These are phyloP conservation scores for Buteo buteo DNA, from an alignment of 2,113 vertebrate species.

Conservation along the genomic window DNA sequence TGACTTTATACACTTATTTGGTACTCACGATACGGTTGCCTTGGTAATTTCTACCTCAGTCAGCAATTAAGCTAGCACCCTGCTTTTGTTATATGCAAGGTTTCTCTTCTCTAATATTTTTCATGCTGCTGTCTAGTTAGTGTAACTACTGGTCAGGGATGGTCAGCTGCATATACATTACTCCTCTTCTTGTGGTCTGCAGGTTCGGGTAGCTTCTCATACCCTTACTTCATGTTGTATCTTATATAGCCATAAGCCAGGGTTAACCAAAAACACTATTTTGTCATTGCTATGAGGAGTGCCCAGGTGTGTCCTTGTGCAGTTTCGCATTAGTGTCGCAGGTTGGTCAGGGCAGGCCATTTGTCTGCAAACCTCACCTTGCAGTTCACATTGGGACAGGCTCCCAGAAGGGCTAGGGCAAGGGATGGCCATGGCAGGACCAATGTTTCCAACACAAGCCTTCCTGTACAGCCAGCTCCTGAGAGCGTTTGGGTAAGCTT, in stretches of 20 bases:
- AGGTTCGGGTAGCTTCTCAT: background rate
- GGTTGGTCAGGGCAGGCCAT: background rate
- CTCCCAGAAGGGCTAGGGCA: background rate
- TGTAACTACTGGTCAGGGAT: background rate
- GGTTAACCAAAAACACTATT: background rate
- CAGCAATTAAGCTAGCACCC: background rate
- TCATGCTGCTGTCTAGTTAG: background rate
- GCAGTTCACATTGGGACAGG: background rate
- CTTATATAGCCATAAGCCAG: background rate
- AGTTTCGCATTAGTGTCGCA: background rate
- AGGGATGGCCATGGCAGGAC: rapidly evolving
- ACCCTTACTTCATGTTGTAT: background rate
- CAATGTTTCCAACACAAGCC: background rate
- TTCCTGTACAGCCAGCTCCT: background rate
- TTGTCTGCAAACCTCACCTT: background rate
- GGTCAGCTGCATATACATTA: background rate
- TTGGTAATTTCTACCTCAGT: background rate
- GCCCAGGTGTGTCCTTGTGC: background rate
- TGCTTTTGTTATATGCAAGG: background rate
- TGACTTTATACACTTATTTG: background rate
- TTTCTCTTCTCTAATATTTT: background rate
- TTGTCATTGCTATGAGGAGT: background rate
- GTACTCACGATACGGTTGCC: background rate
- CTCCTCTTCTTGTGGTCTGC: background rate
- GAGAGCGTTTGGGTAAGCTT: background rate